Evolutionary conservation across 2,888 invertebrate genomes (phyloP).

Genomic region (Erynnis tages): DNA sequence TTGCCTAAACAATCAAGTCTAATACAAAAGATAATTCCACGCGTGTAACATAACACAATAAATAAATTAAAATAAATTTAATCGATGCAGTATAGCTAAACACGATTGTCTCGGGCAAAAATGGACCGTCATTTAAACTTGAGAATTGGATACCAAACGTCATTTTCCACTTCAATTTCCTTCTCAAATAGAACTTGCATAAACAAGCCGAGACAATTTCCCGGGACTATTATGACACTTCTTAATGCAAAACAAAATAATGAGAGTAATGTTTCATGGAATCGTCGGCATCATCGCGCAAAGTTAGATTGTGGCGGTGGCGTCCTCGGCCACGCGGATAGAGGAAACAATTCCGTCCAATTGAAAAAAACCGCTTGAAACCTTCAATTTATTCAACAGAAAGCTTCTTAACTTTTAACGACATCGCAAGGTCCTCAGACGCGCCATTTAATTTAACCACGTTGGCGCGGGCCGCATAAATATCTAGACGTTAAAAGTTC

Average conservation of each 20-base stretch:
- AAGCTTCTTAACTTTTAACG: conserved; percentile 40
- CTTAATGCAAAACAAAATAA: not conserved
- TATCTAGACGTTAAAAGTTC: conserved; percentile 1
- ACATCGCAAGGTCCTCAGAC: conserved; percentile 25
- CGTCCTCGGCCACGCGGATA: conserved; percentile 26
- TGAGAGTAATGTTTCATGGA: not conserved
- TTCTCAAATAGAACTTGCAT: not conserved
- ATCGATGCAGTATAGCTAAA: no score
- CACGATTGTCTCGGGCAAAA: no score
- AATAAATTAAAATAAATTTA: no score
- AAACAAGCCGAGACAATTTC: not conserved
- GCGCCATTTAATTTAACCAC: conserved; percentile 11
- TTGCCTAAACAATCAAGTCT: no score
- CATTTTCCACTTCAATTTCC: not conserved
- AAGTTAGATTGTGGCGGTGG: not conserved
- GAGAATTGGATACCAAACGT: not conserved
- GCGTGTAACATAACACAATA: no score
- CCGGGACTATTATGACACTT: not conserved
- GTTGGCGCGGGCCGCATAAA: conserved; percentile 2
- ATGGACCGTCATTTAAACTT: no score
- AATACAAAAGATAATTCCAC: no score
- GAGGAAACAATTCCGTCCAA: conserved; percentile 37
- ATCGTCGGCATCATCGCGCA: not conserved
- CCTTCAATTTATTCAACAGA: conserved; percentile 39
- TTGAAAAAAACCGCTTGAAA: conserved; percentile 38